Conservation (phyloP, 2,888 invertebrate species). For the Drosophila maculinotata region DNA sequence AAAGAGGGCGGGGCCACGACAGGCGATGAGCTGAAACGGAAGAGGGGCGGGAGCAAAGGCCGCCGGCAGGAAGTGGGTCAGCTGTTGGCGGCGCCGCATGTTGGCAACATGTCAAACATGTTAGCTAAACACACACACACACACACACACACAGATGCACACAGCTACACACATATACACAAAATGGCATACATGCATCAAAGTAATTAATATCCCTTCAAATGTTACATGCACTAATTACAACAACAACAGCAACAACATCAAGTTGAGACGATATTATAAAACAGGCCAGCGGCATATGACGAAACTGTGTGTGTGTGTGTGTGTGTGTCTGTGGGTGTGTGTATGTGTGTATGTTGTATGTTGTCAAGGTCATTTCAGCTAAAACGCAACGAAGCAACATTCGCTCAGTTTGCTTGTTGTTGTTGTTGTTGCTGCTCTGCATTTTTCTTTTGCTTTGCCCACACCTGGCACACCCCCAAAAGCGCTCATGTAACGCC, state of each 20-base stretch:
- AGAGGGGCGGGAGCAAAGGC: conserved; percentile 10
- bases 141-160: conserved; percentile 16
- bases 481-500: not conserved
- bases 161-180: conserved; percentile 12
- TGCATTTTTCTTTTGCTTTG: conserved; percentile 35
- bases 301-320: conserved; percentile 10
- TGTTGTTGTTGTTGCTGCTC: conserved; percentile 28
- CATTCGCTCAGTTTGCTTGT: conserved; percentile 19
- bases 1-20: conserved; percentile 2
- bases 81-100: conserved; percentile 49
- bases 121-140: conserved; percentile 42
- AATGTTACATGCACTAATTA: conserved; percentile 78
- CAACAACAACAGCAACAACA: conserved; percentile 56
- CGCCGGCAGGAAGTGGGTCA: conserved; percentile 63
- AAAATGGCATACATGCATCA: conserved; percentile 57
- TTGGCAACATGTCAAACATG: conserved; percentile 60
- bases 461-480: not conserved
- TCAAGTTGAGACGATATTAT: conserved; percentile 31
- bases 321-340: conserved; percentile 8
- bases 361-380: conserved; percentile 59
- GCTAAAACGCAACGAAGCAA: too few relatives aligned
- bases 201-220: conserved; percentile 79
- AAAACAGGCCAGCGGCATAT: conserved; percentile 30
- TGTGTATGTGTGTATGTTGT: conserved; percentile 9
- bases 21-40: conserved; percentile 12